A percentile compares a stretch with the other conserved stretches of the same genome.
These are phyloP conservation scores for Anisognathus igniventris DNA, from an alignment of 2,797 vertebrate genomes.

Conservation along the genomic window DNA sequence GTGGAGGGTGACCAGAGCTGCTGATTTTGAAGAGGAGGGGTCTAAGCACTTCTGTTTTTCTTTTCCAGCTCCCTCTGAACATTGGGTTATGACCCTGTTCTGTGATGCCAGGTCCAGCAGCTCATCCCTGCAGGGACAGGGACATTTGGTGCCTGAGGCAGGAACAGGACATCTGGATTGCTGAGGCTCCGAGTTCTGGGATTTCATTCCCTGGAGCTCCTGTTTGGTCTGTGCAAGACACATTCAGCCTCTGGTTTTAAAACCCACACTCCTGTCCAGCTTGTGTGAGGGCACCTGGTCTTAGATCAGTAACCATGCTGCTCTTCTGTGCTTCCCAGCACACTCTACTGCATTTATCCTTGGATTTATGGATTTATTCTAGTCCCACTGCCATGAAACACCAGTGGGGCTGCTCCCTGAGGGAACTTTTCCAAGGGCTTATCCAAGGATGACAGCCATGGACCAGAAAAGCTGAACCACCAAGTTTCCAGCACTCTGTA, in stretches of 20 bases:
- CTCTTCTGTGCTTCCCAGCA: background rate
- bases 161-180: fast-evolving
- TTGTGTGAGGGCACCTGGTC: background rate
- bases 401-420: background rate
- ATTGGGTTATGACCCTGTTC: fast-evolving
- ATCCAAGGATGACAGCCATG: too few species aligned
- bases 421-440: background rate
- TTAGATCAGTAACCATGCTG: background rate
- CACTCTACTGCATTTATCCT: background rate
- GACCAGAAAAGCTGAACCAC: background rate
- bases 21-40: background rate
- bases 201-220: background rate
- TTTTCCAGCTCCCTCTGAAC: background rate
- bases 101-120: fast-evolving
- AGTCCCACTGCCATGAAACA: fast-evolving
- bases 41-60: background rate
- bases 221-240: background rate
- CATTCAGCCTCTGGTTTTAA: background rate
- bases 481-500: fast-evolving
- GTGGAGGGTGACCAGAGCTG: background rate
- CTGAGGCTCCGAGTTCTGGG: background rate
- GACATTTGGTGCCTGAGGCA: background rate
- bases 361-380: background rate
- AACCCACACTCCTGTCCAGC: background rate
- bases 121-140: background rate